Conservation (phyloP, 2,888 invertebrate species). For the Biston betularia region DNA sequence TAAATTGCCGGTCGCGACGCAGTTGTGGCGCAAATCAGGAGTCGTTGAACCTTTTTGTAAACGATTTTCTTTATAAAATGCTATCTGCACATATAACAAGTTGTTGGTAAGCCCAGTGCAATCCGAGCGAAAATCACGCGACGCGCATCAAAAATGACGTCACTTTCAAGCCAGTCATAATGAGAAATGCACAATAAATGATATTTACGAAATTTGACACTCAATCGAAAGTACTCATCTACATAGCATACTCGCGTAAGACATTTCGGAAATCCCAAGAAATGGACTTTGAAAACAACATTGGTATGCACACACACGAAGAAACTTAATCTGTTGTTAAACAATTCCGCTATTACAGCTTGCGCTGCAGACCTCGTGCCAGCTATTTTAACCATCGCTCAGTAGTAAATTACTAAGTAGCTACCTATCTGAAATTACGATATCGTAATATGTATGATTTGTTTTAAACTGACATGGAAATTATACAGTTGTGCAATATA, state of each 20-base stretch:
- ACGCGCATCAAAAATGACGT: conserved; percentile 31
- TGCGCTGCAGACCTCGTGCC: conserved; percentile 38
- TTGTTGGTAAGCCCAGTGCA: conserved; percentile 31
- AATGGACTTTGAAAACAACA: conserved; percentile 26
- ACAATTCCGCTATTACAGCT: conserved; percentile 40
- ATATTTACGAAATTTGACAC: conserved; percentile 10
- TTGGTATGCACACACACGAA: conserved; percentile 30
- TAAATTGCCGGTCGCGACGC: conserved; percentile 56
- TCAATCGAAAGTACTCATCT: conserved; percentile 2
- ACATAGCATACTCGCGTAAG: conserved; percentile 13
- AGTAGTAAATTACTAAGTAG: conserved; percentile 40
- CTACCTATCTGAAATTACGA: conserved; percentile 46
- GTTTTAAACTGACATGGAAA: conserved; percentile 28
- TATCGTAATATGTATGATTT: conserved; percentile 48
- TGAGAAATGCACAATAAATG: background rate
- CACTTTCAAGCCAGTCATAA: background rate
- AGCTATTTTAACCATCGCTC: conserved; percentile 45
- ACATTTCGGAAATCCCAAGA: conserved; percentile 23
- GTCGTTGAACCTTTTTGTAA: conserved; percentile 60
- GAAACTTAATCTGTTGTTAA: conserved; percentile 53
- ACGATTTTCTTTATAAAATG: conserved; percentile 34
- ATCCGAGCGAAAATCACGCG: background rate
- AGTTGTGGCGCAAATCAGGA: conserved; percentile 57
- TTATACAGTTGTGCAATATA: conserved; percentile 37
- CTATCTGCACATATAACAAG: conserved; percentile 30